A percentile compares a stretch with the other conserved stretches of the same genome.
Evolutionary conservation across 1,140 invertebrate genomes (phyloP).

Genomic region (Asbolus verrucosus): DNA sequence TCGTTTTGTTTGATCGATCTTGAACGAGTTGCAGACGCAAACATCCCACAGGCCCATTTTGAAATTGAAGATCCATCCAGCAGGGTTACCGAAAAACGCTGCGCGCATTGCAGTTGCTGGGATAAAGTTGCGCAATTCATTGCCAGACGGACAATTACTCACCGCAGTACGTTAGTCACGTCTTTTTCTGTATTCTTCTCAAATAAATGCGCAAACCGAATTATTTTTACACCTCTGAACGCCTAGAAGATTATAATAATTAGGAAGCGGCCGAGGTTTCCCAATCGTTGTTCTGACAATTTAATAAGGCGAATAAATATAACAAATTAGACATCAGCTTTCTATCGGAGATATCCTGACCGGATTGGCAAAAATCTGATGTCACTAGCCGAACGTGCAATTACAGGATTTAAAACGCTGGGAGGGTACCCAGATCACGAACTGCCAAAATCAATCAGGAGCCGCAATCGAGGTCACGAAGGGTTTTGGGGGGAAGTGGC

Average conservation of each 20-base stretch:
- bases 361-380: constrained; percentile 25
- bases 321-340: constrained; percentile 28
- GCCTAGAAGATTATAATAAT: constrained; percentile 10
- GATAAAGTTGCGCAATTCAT: constrained; percentile 28
- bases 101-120: no score
- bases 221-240: constrained; percentile 35
- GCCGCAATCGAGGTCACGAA: no score
- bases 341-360: constrained; percentile 32
- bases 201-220: constrained; percentile 37
- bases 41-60: constrained; percentile 19
- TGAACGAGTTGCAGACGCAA: constrained; percentile 31
- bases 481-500: no score
- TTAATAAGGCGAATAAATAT: constrained; percentile 17
- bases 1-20: constrained; percentile 23
- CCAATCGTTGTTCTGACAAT: constrained; percentile 41
- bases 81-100: no score
- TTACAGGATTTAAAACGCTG: no score
- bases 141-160: constrained; percentile 30
- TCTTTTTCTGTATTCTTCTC: constrained; percentile 41
- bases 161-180: constrained; percentile 36
- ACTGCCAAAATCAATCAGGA: constrained; percentile 12
- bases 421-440: constrained; percentile 25
- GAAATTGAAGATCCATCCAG: no score
- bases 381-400: constrained; percentile 14
- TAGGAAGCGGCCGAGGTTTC: no score